Base-by-base conservation (phyloP, 2,888 invertebrate genomes). In the Taphrorychus bicolor region DNA sequence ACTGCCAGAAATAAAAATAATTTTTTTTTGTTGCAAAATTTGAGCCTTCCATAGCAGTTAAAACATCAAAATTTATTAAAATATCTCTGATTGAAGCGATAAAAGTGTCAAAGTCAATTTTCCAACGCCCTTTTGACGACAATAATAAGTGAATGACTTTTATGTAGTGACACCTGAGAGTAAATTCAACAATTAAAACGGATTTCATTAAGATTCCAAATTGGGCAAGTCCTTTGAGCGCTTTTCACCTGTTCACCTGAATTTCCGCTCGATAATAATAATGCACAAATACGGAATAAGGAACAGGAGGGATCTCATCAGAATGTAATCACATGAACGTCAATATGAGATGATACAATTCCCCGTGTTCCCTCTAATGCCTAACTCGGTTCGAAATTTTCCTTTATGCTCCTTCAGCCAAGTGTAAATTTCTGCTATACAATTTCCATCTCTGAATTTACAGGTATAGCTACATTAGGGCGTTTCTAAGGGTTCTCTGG, bases 331-430 rank as follows among this genome's bases (percentile, higher is more conserved):
- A 53, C 51, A 42, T 60, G 40, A 24, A 59, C 22, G 49, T 48
- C 48, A 42, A 52, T 60, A 40, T 41, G 24, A 32, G 59, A n/a
- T n/a, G 59, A 24, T 40, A 45, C 51, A 41, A 60, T 52, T 60
- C 49, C 59, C 19, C 40, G 52, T 41, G 52, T 53, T 60, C 23
- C 22, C 51, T 5, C 53, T 60, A 53, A 60, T 53, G 42, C 60
- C 42, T 62, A 54, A 62, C 19, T 62, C 56, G 56, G 24, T 62
- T 62, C 42, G 62, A 48, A 62, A 49, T 62, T 62, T 56, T 62
- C 62, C 62, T 48, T 62, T 62, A 62, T 62, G 23, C 23, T 19
- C 45, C 48, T 56, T 14, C 49, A 62, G 48, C 56, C 53, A 40
- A 62, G 62, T 62, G 56, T 42, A 62, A 62, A 54, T 56, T 62